These are phyloP conservation scores for Epirrhoe tristata DNA, from an alignment of 2,888 invertebrate species.

Conservation along the genomic window DNA sequence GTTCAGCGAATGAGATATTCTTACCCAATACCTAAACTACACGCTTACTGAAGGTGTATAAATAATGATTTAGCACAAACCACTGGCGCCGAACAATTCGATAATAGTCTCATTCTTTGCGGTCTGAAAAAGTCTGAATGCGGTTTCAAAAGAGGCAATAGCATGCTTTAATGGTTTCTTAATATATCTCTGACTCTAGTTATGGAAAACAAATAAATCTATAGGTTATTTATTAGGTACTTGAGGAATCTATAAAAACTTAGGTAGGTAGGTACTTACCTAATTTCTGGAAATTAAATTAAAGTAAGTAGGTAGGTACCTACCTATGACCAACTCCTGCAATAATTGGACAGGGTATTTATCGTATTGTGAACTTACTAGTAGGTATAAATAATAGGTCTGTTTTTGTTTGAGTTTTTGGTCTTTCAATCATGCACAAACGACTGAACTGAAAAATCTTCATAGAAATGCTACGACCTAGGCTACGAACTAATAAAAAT, in stretches of 20 bases:
- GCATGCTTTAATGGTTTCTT: constrained; percentile 8
- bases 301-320: no score
- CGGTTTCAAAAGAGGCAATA: constrained; percentile 12
- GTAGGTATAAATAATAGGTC: no score
- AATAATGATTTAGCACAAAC: constrained; percentile 17
- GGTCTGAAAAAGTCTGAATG: constrained; percentile 26
- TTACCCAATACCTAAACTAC: neutral
- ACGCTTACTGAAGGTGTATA: constrained; percentile 2
- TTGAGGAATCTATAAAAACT: constrained; percentile 12
- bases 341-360: no score
- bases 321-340: no score
- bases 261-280: no score
- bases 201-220: neutral
- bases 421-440: no score
- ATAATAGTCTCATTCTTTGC: constrained; percentile 23
- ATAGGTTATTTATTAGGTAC: neutral
- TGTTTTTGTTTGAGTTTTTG: no score
- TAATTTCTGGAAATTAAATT: no score
- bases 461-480: no score
- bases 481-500: no score
- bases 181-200: constrained; percentile 6
- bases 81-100: constrained; percentile 21
- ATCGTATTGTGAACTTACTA: no score
- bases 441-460: no score
- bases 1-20: neutral